Evolutionary conservation across 2,113 vertebrate species (phyloP).

Genomic region (Platysternon megacephalum): DNA sequence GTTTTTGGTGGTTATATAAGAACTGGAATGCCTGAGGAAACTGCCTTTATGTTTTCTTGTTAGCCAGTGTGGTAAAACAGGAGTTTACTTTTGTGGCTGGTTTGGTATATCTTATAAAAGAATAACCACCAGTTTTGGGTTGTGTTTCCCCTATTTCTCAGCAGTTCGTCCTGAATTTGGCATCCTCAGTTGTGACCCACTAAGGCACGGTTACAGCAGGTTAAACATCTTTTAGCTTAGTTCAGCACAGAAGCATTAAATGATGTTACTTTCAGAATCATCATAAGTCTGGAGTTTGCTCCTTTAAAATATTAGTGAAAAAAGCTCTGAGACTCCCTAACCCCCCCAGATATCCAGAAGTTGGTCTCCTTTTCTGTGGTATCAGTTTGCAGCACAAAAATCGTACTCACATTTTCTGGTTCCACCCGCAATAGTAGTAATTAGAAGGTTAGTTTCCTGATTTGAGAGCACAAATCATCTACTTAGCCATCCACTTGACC

Average conservation of each 20-base stretch:
- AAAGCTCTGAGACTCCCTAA: not conserved
- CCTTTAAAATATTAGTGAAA: not conserved
- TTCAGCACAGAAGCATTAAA: not conserved
- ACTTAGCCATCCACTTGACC: not conserved
- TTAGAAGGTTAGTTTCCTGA: not conserved
- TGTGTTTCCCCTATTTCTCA: no score
- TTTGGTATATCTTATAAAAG: no score
- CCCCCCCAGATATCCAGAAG: not conserved
- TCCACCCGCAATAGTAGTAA: fast-evolving
- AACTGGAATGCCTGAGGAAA: no score
- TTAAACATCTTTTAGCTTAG: not conserved
- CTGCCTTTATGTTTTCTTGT: no score
- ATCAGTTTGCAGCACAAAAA: not conserved
- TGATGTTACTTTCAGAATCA: not conserved
- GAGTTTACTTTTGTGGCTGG: no score
- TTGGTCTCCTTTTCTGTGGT: fast-evolving
- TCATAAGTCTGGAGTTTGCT: not conserved
- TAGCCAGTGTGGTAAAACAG: no score
- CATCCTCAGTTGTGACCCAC: not conserved
- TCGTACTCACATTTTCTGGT: not conserved
- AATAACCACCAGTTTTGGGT: no score
- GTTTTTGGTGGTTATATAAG: no score
- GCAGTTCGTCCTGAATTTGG: no score
- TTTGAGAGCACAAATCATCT: not conserved
- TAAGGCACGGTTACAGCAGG: not conserved